A percentile compares a stretch with the other conserved stretches of the same genome.
These are phyloP conservation scores for Escarpia spicata DNA, from an alignment of 2,888 invertebrate genomes.

Conservation along the genomic window DNA sequence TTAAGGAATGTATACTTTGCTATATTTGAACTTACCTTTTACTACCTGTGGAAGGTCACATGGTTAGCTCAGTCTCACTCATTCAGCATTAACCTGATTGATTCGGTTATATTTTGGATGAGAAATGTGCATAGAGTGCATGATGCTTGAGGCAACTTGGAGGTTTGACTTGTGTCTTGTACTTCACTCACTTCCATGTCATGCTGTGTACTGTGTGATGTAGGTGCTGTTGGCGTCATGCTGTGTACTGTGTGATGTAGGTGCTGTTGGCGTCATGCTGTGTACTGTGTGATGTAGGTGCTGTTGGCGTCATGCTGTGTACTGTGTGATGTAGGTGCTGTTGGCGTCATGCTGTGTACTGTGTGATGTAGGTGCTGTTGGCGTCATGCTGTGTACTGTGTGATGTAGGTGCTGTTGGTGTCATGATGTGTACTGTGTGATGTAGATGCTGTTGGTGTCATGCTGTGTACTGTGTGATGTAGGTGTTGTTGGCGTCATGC, in stretches of 20 bases:
- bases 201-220: slow-evolving; percentile 23
- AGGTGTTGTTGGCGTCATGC: background rate
- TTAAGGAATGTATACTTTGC: no score
- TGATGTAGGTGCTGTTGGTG: no score
- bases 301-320: no score
- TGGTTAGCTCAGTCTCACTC: slow-evolving; percentile 14
- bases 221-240: background rate
- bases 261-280: background rate
- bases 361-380: no score
- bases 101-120: background rate
- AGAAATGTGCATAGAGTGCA: background rate
- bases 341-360: no score
- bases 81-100: background rate
- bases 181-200: slow-evolving; percentile 1
- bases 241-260: background rate
- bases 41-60: slow-evolving; percentile 21
- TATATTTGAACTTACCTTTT: background rate
- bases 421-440: no score
- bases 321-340: no score
- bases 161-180: slow-evolving; percentile 8
- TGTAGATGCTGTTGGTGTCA: no score
- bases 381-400: no score
- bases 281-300: no score
- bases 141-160: background rate
- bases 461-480: slow-evolving; percentile 21